Evolutionary conservation across 2,113 vertebrate genomes (phyloP), one percentile per base, ranked within the genome.

Genomic region (Sander lucioperca): DNA sequence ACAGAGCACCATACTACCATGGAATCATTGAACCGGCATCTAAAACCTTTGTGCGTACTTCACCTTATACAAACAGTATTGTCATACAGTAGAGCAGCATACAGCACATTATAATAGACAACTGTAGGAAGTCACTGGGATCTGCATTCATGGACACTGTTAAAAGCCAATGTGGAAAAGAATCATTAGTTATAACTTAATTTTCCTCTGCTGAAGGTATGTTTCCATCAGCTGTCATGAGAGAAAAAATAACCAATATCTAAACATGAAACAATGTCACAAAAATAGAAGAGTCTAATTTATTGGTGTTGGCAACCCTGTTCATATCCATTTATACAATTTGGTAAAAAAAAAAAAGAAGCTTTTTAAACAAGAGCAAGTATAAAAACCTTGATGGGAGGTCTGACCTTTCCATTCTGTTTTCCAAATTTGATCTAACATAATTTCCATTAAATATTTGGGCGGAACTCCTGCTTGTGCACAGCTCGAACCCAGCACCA

Each of bases 371-470:
- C 27, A 54, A 53, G 7, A 36, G 6, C 2, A 69, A 54, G 13
- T 15, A 43, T 7, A 69, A 21, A 36, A 45, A 27, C 45, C 36
- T 15, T 19, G 48, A 75, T 10, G 6, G 5, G n/a, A 16, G 43
- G 23, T 15, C 56, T 65, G 67, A 85, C 61, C 67, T 74, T 78
- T 74, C 57, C 15, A 7, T 64, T 51, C 30, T 13, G 39, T 71
- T 62, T 58, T 82, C 4, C 15, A 14, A 13, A 47, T 81, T 50
- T 50, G n/a, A 79, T 75, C 62, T 45, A 81, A 27, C 71, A 77
- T 50, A 59, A 43, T 54, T 77, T 61, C 25, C n/a, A 63, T 59
- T 65, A 67, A 71, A 88, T 85, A 72, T 73, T 65, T 65, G 62
- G 62, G 30, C 15, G 33, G 66, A 30, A 21, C 65, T 68, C 18